Evolutionary conservation across 1,140 invertebrate genomes (phyloP).

Genomic region (Lasioglossum baleicum): DNA sequence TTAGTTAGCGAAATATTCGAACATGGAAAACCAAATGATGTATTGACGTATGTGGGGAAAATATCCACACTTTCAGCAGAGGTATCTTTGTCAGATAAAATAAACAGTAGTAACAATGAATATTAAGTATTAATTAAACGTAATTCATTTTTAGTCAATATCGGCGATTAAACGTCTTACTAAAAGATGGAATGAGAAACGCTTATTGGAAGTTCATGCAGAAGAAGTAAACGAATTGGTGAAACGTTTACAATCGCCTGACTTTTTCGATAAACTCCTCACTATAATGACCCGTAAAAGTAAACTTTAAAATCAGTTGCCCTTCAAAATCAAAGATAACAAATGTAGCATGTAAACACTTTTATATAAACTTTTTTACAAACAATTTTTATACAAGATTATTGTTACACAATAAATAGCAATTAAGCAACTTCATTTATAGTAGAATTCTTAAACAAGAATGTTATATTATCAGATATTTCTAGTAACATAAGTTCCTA

Average conservation of each 20-base stretch:
- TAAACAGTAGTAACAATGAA: background rate
- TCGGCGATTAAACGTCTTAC: constrained; percentile 64
- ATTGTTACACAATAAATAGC: background rate
- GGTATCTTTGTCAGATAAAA: constrained; percentile 52
- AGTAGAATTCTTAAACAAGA: constrained; percentile 71
- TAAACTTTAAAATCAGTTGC: constrained; percentile 59
- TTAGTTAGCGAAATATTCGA: constrained; percentile 87
- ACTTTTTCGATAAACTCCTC: constrained; percentile 48
- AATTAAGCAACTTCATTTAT: constrained; percentile 37
- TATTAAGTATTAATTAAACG: constrained; percentile 14
- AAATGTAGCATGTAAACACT: too few relatives aligned
- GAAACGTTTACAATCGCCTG: constrained; percentile 46
- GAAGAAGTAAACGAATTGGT: constrained; percentile 60
- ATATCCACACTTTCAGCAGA: constrained; percentile 63
- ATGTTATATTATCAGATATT: constrained; percentile 67
- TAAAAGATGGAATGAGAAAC: constrained; percentile 61
- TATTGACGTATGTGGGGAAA: constrained; percentile 63
- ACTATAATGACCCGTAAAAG: constrained; percentile 46
- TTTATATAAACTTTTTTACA: too few relatives aligned
- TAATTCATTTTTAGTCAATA: constrained; percentile 67
- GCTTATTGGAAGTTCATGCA: constrained; percentile 64
- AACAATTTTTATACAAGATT: background rate
- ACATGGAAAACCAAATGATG: constrained; percentile 53
- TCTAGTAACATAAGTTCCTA: constrained; percentile 70
- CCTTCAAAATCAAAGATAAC: too few relatives aligned